Percentiles rank a stretch among this genome's conserved stretches.
Conservation (phyloP, 1,140 invertebrate genomes). For the Pachyrhynchus sulphureomaculatus region DNA sequence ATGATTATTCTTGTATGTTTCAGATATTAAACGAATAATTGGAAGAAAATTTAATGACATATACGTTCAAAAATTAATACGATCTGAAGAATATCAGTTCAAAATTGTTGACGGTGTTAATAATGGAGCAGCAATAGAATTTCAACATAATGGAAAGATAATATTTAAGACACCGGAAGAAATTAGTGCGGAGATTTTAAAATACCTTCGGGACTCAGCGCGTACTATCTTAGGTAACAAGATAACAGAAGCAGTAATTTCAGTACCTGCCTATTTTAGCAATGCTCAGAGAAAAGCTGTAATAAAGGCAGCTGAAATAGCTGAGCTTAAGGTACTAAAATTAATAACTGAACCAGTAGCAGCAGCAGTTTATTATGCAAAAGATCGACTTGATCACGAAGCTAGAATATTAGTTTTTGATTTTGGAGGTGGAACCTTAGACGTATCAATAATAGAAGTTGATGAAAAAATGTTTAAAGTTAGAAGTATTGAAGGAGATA, state of each 20-base stretch:
- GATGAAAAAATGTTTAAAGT: constrained; percentile 70
- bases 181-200: constrained; percentile 23
- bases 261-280: no score
- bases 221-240: background rate
- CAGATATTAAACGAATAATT: no score
- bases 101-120: no score
- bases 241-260: constrained; percentile 21
- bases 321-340: constrained; percentile 61
- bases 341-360: no score
- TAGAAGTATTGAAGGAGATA: constrained; percentile 67
- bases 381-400: constrained; percentile 20
- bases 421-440: constrained; percentile 75
- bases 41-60: no score
- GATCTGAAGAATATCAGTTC: no score
- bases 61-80: no score
- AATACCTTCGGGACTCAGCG: constrained; percentile 8
- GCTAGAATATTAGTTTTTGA: constrained; percentile 58
- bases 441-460: constrained; percentile 74
- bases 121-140: no score
- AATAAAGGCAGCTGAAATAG: constrained; percentile 35
- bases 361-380: constrained; percentile 64
- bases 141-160: no score
- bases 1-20: no score
- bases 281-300: no score
- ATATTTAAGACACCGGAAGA: constrained; percentile 19